A percentile compares a stretch with the other conserved stretches of the same genome.
Conservation (phyloP, 2,888 invertebrate genomes). For the Lucinisca nassula region DNA sequence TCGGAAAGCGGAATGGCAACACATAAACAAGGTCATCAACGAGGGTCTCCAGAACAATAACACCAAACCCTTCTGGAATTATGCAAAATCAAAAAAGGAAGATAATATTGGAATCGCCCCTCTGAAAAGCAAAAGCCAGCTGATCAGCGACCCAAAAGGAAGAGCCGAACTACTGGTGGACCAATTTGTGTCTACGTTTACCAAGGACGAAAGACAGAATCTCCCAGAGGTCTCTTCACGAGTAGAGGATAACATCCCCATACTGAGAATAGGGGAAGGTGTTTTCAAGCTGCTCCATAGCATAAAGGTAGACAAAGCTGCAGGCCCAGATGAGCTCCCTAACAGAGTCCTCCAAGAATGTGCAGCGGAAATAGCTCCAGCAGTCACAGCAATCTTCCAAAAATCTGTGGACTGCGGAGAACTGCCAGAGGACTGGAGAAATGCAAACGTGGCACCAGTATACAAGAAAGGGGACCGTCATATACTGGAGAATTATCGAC, state of each 20-base stretch:
- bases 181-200: not conserved
- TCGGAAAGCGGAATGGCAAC: not conserved
- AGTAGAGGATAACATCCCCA: not conserved
- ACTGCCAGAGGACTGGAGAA: slow-evolving; percentile 58
- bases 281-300: not conserved
- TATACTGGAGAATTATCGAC: slow-evolving; percentile 13
- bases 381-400: slow-evolving; percentile 45
- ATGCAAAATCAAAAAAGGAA: not conserved
- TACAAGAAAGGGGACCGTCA: slow-evolving; percentile 37
- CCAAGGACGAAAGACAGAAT: not conserved
- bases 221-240: not conserved
- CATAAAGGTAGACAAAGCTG: slow-evolving; percentile 34
- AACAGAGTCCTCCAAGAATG: slow-evolving; percentile 53
- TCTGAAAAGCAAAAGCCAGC: not conserved
- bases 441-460: slow-evolving; percentile 28
- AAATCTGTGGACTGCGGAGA: slow-evolving; percentile 40
- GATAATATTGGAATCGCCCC: not conserved
- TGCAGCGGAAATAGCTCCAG: slow-evolving; percentile 53
- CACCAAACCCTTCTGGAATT: not conserved
- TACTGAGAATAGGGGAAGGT: not conserved
- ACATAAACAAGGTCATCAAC: not conserved
- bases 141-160: not conserved
- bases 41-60: not conserved
- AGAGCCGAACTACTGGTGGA: not conserved
- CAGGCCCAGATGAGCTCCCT: slow-evolving; percentile 52